Evolutionary conservation across 1,140 invertebrate species (phyloP).

Genomic region (Temnothorax curvispinosus): DNA sequence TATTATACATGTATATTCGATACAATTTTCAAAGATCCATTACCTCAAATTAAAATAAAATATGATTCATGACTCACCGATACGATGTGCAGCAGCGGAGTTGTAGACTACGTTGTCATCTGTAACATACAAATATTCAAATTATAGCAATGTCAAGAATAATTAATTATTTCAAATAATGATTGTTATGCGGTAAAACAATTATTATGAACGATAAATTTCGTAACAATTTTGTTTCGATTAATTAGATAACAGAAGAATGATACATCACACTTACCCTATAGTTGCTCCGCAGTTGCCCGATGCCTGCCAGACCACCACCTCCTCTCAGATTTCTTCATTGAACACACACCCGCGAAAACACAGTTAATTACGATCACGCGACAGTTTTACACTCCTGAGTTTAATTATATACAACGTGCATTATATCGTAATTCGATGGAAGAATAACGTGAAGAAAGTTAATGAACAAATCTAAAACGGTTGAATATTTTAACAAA

Average conservation of each 20-base stretch:
- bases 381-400: not conserved
- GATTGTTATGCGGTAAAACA: not conserved
- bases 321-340: not conserved
- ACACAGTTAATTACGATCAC: not conserved
- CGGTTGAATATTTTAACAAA: not conserved
- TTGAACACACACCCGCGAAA: not conserved
- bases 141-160: not conserved
- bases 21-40: not conserved
- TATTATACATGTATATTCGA: not conserved
- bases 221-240: not conserved
- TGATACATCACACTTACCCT: not conserved
- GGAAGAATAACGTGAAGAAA: not conserved
- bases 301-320: not conserved
- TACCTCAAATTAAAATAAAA: not conserved
- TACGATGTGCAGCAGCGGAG: not conserved
- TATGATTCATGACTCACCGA: not conserved
- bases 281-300: not conserved
- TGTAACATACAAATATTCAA: not conserved
- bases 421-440: not conserved
- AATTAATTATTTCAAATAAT: not conserved
- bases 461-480: not conserved
- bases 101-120: not conserved
- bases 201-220: not conserved
- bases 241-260: not conserved
- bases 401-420: not conserved